A percentile compares a stretch with the other conserved stretches of the same genome.
These are phyloP conservation scores for Agrotis segetum DNA, from an alignment of 2,888 invertebrate species.

Conservation along the genomic window DNA sequence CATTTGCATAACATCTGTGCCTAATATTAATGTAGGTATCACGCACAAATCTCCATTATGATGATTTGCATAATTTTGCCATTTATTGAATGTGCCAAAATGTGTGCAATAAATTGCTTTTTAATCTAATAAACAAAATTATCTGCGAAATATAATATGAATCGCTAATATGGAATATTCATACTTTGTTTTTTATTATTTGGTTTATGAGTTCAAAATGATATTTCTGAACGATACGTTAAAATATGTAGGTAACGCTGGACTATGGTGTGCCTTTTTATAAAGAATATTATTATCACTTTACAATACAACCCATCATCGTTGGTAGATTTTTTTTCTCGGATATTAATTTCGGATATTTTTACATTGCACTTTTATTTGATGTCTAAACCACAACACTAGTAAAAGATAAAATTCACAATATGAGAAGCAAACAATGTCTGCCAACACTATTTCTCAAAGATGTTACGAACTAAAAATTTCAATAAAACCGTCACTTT, in stretches of 20 bases:
- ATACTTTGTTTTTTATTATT: neutral
- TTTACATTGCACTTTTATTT: neutral
- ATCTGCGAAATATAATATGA: neutral
- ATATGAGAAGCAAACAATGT: too few species aligned
- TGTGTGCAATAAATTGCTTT: constrained; percentile 35
- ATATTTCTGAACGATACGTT: neutral
- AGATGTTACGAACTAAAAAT: constrained; percentile 3
- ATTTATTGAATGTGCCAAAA: constrained; percentile 37
- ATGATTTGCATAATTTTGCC: constrained; percentile 36
- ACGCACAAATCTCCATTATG: constrained; percentile 27
- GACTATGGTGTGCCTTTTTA: too few species aligned
- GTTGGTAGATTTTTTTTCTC: too few species aligned
- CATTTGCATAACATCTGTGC: constrained; percentile 30
- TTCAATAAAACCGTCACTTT: constrained; percentile 44
- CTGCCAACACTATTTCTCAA: too few species aligned
- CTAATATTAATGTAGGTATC: constrained; percentile 12
- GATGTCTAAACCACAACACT: neutral
- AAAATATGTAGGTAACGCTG: neutral
- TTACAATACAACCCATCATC: too few species aligned
- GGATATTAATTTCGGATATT: too few species aligned
- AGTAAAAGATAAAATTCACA: neutral
- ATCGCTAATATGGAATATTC: neutral
- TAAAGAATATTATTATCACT: too few species aligned
- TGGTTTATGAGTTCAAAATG: neutral
- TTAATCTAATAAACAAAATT: constrained; percentile 22